Conservation (phyloP, 2,888 invertebrate genomes). For the Malthinus flaveolus region DNA sequence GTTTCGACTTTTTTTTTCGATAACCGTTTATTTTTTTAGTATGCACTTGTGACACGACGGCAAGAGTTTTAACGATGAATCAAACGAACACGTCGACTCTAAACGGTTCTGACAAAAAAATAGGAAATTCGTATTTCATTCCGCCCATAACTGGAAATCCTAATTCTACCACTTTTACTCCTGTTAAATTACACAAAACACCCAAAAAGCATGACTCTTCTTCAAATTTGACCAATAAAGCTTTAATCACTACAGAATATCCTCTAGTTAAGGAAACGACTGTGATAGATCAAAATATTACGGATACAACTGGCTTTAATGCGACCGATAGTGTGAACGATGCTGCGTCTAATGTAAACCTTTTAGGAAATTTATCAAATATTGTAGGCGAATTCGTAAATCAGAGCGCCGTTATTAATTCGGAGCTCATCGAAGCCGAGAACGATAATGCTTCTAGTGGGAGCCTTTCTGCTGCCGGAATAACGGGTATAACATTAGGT, state of each 20-base stretch:
- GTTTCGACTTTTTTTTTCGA: slow-evolving; percentile 2
- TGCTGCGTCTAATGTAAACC: slow-evolving; percentile 40
- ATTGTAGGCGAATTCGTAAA: slow-evolving; percentile 28
- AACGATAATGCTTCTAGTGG: slow-evolving; percentile 32
- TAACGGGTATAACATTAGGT: slow-evolving; percentile 71
- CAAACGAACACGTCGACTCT: slow-evolving; percentile 11
- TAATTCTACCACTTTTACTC: slow-evolving; percentile 12
- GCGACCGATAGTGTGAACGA: slow-evolving; percentile 39
- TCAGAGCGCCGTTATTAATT: slow-evolving; percentile 25
- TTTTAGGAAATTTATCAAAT: slow-evolving; percentile 43
- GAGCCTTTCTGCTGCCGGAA: slow-evolving; percentile 53
- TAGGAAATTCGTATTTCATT: slow-evolving; percentile 32
- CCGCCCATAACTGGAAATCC: slow-evolving; percentile 36
- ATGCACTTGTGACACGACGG: slow-evolving; percentile 36
- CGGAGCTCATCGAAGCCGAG: slow-evolving; percentile 26
- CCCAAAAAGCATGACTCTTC: slow-evolving; percentile 21
- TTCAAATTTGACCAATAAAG: slow-evolving; percentile 25
- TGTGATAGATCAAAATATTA: slow-evolving; percentile 50
- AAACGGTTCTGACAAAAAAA: slow-evolving; percentile 31
- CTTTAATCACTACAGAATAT: slow-evolving; percentile 27
- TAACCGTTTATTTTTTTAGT: slow-evolving; percentile 20
- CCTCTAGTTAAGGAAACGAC: slow-evolving; percentile 41
- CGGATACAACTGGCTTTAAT: slow-evolving; percentile 35
- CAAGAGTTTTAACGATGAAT: slow-evolving; percentile 11
- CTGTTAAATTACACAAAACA: slow-evolving; percentile 19